phyloP scores from a whole-genome alignment of 2,797 vertebrate species.

The Darevskia mixta region DNA sequence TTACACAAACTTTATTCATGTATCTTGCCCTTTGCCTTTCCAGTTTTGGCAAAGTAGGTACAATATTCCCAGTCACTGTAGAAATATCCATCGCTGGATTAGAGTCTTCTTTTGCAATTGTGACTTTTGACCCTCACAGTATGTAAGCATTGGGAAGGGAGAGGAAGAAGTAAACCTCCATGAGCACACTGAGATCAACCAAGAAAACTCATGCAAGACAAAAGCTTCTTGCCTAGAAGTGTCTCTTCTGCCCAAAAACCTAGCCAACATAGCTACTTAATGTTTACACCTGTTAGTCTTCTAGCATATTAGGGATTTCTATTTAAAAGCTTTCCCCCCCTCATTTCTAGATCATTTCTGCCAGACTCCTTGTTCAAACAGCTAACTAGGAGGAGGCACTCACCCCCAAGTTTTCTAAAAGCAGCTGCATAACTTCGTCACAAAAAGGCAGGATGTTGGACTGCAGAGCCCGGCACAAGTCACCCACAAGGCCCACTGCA shows the following conservation, averaged over 20 bases:
- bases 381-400: conserved; percentile 67
- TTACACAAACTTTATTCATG: not conserved
- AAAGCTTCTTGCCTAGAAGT: not conserved
- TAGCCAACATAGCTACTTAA: not conserved
- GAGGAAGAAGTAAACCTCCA: not conserved
- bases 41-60: not conserved
- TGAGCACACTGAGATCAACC: not conserved
- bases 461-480: conserved; percentile 93
- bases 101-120: not conserved
- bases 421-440: conserved; percentile 97
- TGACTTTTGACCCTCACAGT: not conserved
- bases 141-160: not conserved
- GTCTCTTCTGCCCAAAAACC: not conserved
- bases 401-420: conserved; percentile 97
- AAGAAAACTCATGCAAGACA: not conserved
- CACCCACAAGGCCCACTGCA: conserved; percentile 94
- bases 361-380: not conserved
- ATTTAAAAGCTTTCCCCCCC: not conserved
- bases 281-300: not conserved
- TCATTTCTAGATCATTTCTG: not conserved
- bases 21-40: not conserved
- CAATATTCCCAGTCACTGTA: not conserved
- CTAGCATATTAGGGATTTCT: not conserved
- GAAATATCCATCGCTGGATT: not conserved
- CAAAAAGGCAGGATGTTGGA: conserved; percentile 96